Evolutionary conservation across 2,113 vertebrate genomes (phyloP).

Genomic region (Pterocles orientalis): DNA sequence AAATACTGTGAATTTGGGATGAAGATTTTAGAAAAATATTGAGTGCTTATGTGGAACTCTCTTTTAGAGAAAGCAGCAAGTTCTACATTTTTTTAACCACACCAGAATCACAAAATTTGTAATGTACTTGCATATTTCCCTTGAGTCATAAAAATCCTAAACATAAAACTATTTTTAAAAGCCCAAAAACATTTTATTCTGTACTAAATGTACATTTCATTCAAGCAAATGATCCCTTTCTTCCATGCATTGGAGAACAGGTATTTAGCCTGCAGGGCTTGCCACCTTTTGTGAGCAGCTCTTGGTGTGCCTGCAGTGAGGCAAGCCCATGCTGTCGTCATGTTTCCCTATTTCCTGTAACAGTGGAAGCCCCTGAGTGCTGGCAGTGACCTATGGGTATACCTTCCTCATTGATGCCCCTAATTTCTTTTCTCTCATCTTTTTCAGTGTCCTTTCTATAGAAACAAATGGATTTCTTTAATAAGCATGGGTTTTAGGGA

Average conservation of each 20-base stretch:
- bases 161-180: neutral
- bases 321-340: neutral
- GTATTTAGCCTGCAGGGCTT: neutral
- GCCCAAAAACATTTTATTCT: neutral
- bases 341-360: neutral
- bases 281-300: neutral
- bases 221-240: neutral
- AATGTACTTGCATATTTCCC: neutral
- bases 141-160: neutral
- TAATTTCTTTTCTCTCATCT: neutral
- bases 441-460: neutral
- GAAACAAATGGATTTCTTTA: neutral
- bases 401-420: neutral
- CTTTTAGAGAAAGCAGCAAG: neutral
- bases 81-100: fast-evolving
- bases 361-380: neutral
- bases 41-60: neutral
- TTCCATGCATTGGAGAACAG: neutral
- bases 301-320: neutral
- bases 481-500: neutral
- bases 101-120: neutral
- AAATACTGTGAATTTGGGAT: neutral
- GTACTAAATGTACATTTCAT: neutral
- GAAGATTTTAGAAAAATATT: neutral
- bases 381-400: neutral